Conservation (phyloP, 1,140 invertebrate species). For the Brachionus paranguensis region DNA sequence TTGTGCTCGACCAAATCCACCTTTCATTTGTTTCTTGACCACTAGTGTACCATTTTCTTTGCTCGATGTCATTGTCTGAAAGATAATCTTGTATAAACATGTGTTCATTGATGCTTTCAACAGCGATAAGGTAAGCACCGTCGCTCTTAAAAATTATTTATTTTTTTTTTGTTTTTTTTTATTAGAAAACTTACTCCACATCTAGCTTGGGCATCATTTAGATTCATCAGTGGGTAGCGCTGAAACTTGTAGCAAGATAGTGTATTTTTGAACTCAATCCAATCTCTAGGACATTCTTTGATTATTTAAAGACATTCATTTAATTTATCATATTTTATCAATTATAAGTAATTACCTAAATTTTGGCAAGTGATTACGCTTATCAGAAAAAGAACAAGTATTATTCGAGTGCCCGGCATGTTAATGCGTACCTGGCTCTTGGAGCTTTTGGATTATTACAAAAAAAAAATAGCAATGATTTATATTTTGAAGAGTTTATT, state of each 20-base stretch:
- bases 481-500: not conserved
- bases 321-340: too few species aligned
- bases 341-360: not conserved
- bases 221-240: not conserved
- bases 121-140: conserved; percentile 6
- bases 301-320: not conserved
- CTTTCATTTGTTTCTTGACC: not conserved
- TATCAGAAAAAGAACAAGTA: not conserved
- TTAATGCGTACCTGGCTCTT: not conserved
- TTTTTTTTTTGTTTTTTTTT: not conserved
- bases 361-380: not conserved
- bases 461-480: not conserved
- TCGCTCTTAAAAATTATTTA: not conserved
- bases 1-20: conserved; percentile 25
- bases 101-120: conserved; percentile 29
- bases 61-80: conserved; percentile 2
- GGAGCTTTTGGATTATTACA: not conserved
- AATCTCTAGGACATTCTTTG: conserved; percentile 38
- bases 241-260: conserved; percentile 35
- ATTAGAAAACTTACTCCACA: not conserved
- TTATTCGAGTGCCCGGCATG: not conserved
- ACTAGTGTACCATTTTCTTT: conserved; percentile 35
- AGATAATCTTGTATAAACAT: conserved; percentile 39
- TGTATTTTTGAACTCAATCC: conserved; percentile 33
- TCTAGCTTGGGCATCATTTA: conserved; percentile 11